Evolutionary conservation across 1,140 invertebrate species (phyloP).

Genomic region (Propsilocerus akamusi): DNA sequence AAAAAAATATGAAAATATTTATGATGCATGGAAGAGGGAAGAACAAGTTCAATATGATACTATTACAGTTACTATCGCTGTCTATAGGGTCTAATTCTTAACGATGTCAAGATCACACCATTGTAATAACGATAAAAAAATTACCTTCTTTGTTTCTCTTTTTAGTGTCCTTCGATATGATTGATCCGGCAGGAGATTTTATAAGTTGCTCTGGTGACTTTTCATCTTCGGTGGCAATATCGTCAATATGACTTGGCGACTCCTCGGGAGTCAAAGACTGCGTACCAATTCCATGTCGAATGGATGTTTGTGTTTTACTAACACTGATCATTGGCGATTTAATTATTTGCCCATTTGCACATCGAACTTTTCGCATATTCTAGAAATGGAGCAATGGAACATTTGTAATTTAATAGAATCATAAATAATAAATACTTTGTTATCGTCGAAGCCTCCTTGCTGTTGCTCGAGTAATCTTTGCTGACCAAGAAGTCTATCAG

Average conservation of each 20-base stretch:
- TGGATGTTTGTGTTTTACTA: neutral
- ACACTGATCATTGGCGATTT: neutral
- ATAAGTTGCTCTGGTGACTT: conserved; percentile 1
- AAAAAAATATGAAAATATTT: neutral
- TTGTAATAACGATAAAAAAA: neutral
- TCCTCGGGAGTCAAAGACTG: neutral
- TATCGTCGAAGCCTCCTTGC: conserved; percentile 77
- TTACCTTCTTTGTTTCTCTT: conserved; percentile 5
- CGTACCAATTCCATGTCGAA: conserved; percentile 2
- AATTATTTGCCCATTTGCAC: conserved; percentile 5
- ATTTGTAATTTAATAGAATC: neutral
- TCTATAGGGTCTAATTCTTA: no score
- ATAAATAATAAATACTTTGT: conserved; percentile 27
- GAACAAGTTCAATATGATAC: no score
- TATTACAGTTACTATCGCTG: no score
- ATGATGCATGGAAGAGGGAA: neutral
- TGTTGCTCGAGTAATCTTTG: conserved; percentile 59
- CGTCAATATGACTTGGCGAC: neutral
- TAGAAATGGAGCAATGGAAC: neutral
- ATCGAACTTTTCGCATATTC: conserved; percentile 5
- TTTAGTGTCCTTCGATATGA: neutral
- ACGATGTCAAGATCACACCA: no score
- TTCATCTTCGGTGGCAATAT: neutral
- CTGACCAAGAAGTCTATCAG: conserved; percentile 71
- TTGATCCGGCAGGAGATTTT: conserved; percentile 3